Evolutionary conservation across 2,113 vertebrate genomes (phyloP).

Genomic region (Glaucidium brasilianum): DNA sequence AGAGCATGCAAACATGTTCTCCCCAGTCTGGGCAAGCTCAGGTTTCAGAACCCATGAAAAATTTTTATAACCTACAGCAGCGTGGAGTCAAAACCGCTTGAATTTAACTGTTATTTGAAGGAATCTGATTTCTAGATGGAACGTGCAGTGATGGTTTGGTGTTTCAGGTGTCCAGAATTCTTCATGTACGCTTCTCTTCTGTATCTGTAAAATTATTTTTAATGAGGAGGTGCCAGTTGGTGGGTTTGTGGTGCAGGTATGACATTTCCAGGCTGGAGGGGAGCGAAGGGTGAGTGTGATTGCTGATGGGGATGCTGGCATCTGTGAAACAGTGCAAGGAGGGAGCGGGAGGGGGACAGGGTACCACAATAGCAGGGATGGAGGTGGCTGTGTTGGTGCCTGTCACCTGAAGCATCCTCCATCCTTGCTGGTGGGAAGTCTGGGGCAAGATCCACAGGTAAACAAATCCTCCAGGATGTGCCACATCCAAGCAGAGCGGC

Average conservation of each 20-base stretch:
- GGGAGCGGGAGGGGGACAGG: background rate
- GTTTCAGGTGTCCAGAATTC: background rate
- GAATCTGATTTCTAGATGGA: background rate
- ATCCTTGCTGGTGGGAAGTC: background rate
- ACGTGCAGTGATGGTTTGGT: background rate
- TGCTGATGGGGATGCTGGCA: rapidly evolving
- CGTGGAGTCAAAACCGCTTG: rapidly evolving
- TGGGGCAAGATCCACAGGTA: background rate
- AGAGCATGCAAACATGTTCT: rapidly evolving
- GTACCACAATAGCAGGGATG: background rate
- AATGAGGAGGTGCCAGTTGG: conserved; percentile 6
- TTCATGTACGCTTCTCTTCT: background rate
- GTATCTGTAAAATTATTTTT: background rate
- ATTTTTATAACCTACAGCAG: background rate
- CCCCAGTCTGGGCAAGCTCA: background rate
- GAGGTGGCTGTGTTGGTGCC: rapidly evolving
- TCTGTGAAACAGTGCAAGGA: too few species aligned
- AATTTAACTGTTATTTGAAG: background rate
- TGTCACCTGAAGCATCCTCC: background rate
- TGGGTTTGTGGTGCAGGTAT: background rate
- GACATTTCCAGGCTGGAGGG: background rate
- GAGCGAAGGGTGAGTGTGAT: background rate
- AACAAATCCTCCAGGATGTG: background rate
- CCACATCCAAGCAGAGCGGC: rapidly evolving
- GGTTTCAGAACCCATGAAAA: background rate